Evolutionary conservation across 1,140 invertebrate genomes (phyloP).

Genomic region (Trachymyrmex septentrionalis): DNA sequence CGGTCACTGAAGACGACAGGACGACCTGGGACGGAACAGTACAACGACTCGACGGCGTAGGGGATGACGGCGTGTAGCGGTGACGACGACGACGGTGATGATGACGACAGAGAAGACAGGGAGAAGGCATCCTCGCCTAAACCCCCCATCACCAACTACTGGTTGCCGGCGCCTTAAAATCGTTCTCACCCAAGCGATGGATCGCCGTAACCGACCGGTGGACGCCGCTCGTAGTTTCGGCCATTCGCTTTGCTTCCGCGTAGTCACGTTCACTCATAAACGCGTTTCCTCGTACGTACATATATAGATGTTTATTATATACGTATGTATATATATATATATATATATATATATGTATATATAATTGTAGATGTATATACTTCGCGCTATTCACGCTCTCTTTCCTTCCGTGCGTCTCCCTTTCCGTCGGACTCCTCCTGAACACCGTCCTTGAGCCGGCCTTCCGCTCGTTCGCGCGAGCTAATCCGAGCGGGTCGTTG

Average conservation of each 20-base stretch:
- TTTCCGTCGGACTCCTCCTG: slow-evolving; percentile 7
- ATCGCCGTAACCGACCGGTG: slow-evolving; percentile 71
- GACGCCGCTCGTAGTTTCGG: slow-evolving; percentile 70
- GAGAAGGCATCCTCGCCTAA: slow-evolving; percentile 86
- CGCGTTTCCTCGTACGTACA: slow-evolving; percentile 37
- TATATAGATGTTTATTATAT: not conserved
- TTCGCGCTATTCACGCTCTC: not conserved
- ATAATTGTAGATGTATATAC: not conserved
- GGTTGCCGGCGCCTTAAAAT: slow-evolving; percentile 77
- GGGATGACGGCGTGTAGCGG: slow-evolving; percentile 62
- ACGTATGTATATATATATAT: too few species aligned
- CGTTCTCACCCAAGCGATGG: slow-evolving; percentile 75
- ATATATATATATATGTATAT: not conserved
- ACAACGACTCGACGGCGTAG: slow-evolving; percentile 47
- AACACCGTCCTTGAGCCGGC: slow-evolving; percentile 64
- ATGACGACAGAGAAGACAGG: slow-evolving; percentile 81
- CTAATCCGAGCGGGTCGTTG: slow-evolving; percentile 56
- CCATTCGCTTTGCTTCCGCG: slow-evolving; percentile 74
- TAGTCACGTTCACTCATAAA: slow-evolving; percentile 67
- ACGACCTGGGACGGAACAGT: slow-evolving; percentile 22
- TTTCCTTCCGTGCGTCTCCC: not conserved
- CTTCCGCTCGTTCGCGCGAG: slow-evolving; percentile 63
- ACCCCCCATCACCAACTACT: slow-evolving; percentile 85
- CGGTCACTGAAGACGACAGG: slow-evolving; percentile 40
- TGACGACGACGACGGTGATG: slow-evolving; percentile 74